A percentile compares a stretch with the other conserved stretches of the same genome.
These are phyloP conservation scores for Cherax quadricarinatus DNA, from an alignment of 1,140 invertebrate genomes.

Conservation along the genomic window DNA sequence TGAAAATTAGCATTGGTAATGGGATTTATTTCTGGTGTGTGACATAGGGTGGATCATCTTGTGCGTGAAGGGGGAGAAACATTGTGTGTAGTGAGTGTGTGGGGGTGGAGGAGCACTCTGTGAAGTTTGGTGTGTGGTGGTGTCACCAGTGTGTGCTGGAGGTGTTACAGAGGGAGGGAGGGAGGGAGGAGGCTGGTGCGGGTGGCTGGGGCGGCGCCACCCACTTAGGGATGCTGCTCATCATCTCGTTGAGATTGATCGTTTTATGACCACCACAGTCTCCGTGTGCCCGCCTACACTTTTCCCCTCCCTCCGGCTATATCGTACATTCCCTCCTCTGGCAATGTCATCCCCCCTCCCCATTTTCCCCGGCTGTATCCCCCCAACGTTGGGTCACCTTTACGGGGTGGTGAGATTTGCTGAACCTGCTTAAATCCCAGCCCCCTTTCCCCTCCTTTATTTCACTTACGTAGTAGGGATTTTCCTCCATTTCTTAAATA, in stretches of 20 bases:
- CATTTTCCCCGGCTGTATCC: background rate
- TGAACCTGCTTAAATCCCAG: too few species aligned
- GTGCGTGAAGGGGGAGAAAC: too few species aligned
- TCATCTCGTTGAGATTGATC: slow-evolving; percentile 43
- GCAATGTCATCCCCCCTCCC: background rate
- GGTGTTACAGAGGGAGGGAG: background rate
- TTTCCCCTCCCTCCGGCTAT: background rate
- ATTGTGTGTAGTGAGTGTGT: background rate
- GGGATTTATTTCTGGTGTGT: background rate
- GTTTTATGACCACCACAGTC: slow-evolving; percentile 14
- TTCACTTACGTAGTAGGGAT: too few species aligned
- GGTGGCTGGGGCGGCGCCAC: background rate
- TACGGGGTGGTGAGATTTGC: too few species aligned
- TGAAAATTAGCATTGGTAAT: too few species aligned
- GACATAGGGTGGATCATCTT: background rate
- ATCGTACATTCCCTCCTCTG: background rate
- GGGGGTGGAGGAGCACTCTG: background rate
- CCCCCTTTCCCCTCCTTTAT: too few species aligned
- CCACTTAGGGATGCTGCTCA: slow-evolving; percentile 23
- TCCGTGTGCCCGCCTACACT: background rate
- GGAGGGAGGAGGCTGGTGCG: background rate
- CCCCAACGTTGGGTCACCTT: too few species aligned
- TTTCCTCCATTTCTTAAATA: too few species aligned
- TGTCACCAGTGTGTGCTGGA: background rate
- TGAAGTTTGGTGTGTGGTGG: background rate